Conservation (phyloP, 2,113 vertebrate species). For the Albula goreensis region DNA sequence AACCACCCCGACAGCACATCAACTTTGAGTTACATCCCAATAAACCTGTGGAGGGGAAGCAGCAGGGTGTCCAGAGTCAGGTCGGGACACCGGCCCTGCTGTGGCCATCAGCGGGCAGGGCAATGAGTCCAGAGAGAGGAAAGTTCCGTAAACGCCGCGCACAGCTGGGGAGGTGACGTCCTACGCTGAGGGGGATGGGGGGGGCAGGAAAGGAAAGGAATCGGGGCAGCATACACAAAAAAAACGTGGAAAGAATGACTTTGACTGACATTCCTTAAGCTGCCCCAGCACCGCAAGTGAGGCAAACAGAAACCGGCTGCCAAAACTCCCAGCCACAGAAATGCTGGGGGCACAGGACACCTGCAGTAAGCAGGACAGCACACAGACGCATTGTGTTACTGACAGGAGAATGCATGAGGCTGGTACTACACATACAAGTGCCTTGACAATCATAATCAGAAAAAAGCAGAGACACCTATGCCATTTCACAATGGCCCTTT, state of each 20-base stretch:
- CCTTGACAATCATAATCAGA: not conserved
- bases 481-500: not conserved
- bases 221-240: not conserved
- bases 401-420: not conserved
- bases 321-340: not conserved
- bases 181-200: not conserved
- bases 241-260: constrained; percentile 1
- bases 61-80: not conserved
- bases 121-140: not conserved
- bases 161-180: not conserved
- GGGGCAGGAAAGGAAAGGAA: not conserved
- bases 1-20: not conserved
- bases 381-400: not conserved
- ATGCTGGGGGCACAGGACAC: not conserved
- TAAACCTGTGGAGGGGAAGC: not conserved
- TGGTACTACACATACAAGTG: not conserved
- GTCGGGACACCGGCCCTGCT: not conserved
- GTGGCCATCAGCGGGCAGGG: not conserved
- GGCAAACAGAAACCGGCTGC: not conserved
- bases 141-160: not conserved
- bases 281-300: not conserved
- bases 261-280: not conserved
- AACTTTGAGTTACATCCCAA: not conserved
- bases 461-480: not conserved
- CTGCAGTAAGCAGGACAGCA: not conserved